These are phyloP conservation scores for Craterocephalus amniculus DNA, from an alignment of 2,797 vertebrate genomes.

Conservation along the genomic window DNA sequence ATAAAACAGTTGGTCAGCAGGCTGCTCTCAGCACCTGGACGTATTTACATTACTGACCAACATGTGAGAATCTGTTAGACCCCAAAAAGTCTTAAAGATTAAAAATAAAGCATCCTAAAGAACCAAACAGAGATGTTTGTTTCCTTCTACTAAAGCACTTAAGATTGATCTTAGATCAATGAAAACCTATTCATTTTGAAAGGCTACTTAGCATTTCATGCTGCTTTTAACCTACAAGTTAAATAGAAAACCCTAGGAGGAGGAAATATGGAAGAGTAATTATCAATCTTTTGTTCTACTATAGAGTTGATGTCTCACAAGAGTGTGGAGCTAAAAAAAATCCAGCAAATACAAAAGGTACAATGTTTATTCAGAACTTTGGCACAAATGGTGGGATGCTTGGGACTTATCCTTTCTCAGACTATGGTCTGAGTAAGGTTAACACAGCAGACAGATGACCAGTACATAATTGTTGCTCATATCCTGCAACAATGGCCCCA, in stretches of 20 bases:
- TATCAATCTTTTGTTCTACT: conserved; percentile 30
- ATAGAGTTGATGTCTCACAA: conserved; percentile 14
- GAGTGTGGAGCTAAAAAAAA: conserved; percentile 6
- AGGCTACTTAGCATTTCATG: conserved; percentile 31
- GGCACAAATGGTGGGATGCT: background rate
- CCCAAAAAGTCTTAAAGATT: background rate
- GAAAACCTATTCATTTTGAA: background rate
- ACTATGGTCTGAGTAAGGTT: background rate
- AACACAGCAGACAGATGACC: conserved; percentile 16
- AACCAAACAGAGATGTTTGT: background rate
- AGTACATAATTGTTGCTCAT: background rate
- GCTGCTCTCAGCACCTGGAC: too few species aligned
- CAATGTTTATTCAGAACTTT: conserved; percentile 5
- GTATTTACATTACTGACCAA: too few species aligned
- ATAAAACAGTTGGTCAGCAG: background rate
- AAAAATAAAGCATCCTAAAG: background rate
- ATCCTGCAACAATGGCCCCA: background rate
- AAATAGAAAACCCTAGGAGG: conserved; percentile 22
- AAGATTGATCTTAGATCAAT: background rate
- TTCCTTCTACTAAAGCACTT: background rate
- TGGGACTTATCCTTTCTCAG: background rate
- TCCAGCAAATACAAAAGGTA: conserved; percentile 24
- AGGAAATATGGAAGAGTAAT: conserved; percentile 30
- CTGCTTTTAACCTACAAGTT: conserved; percentile 13
- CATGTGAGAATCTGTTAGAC: background rate